Evolutionary conservation across 2,113 vertebrate genomes (phyloP), one percentile per base, ranked within the genome.

Genomic region (Sceloporus undulatus): DNA sequence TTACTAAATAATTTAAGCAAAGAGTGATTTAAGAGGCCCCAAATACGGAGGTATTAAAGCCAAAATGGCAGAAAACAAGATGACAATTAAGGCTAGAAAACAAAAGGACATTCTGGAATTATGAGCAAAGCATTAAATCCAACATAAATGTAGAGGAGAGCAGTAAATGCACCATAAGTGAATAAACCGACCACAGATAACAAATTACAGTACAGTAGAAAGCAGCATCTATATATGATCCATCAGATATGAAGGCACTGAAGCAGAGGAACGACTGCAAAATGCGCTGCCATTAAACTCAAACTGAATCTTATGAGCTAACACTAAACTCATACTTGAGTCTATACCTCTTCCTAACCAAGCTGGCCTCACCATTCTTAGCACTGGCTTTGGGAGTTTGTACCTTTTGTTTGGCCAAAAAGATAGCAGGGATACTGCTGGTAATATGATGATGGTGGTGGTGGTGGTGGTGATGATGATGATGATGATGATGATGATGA

Each of bases 1-100:
- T 71, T 38, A 8, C 85, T 71, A 79, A 86, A 79, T 80, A 79
- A 79, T 86, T 86, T 23, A 79, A 86, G 62, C 65, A 34, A 65
- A 34, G 40, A 71, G 77, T 48, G 77, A 56, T 71, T 54, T 52
- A 34, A 80, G 77, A 71, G 40, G 85, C 13, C n/a, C 38, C 54
- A 79, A 79, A 86, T 79, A 40, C 85, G 21, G 68, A 21, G 73
- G 42, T 56, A 40, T 82, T 66, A 74, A 56, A 86, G 85, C 65
- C 19, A 34, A 86, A 86, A 78, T 21, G 42, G 59, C 27, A 77
- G 29, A 85, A 77, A 65, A 68, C 42, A 29, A 23, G 59, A 78
- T 78, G 40, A 78, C 84, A 85, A 85, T 66, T 65, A 85, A 56
- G 59, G 18, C 25, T 66, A 42, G 9, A 86, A 78, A 86, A 66